These are phyloP conservation scores for Prionace glauca DNA, from an alignment of 2,797 vertebrate genomes.

Conservation along the genomic window DNA sequence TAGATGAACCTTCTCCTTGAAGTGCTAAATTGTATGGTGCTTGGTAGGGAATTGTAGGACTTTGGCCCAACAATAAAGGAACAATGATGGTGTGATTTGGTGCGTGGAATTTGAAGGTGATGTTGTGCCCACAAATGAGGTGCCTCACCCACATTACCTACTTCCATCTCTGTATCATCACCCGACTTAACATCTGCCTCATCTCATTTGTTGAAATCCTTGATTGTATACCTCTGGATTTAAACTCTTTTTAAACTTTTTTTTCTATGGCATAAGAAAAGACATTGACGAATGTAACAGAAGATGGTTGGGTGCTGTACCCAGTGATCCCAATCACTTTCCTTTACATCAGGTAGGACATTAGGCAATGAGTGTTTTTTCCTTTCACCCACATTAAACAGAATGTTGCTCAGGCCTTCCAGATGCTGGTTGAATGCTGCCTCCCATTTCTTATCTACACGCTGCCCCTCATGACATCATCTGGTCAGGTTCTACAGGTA, in stretches of 20 bases:
- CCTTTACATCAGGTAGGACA: not conserved
- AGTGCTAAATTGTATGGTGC: not conserved
- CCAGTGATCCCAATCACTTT: not conserved
- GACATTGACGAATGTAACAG: not conserved
- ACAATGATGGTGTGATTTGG: too few species aligned
- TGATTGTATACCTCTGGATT: too few species aligned
- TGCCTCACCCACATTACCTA: too few species aligned
- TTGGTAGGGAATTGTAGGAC: not conserved
- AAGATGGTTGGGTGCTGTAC: not conserved
- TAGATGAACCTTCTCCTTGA: not conserved
- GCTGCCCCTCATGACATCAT: too few species aligned
- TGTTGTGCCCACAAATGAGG: not conserved
- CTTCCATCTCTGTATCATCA: too few species aligned
- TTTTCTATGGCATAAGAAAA: not conserved
- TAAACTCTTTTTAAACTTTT: too few species aligned
- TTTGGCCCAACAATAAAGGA: not conserved
- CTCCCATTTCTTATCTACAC: not conserved
- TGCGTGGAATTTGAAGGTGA: not conserved
- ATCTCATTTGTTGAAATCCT: too few species aligned
- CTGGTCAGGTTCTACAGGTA: not conserved
- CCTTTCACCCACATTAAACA: not conserved
- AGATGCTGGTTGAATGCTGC: not conserved
- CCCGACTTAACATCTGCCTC: too few species aligned
- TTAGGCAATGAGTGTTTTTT: not conserved
- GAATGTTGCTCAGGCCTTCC: not conserved